These are phyloP conservation scores for Exephanes ischioxanthus DNA, from an alignment of 2,888 invertebrate genomes.

Conservation along the genomic window DNA sequence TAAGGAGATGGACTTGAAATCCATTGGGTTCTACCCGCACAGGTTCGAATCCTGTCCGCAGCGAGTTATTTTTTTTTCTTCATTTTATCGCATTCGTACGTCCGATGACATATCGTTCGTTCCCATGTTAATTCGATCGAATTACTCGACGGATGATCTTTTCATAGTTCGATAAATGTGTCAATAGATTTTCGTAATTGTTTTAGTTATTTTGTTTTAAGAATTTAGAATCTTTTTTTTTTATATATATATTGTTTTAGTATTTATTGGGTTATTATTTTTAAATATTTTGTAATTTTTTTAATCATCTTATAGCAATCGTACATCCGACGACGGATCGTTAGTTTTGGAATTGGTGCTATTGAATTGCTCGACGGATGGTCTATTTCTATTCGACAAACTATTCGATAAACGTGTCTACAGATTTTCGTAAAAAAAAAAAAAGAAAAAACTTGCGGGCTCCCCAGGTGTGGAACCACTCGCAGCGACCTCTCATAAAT, in stretches of 20 bases:
- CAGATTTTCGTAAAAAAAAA: neutral
- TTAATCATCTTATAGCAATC: constrained; percentile 8
- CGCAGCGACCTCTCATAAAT: constrained; percentile 35
- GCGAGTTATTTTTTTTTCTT: constrained; percentile 69
- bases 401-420: neutral
- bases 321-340: constrained; percentile 10
- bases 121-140: neutral
- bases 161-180: neutral
- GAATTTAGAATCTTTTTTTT: too few species aligned
- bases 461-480: constrained; percentile 26
- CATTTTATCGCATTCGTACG: neutral
- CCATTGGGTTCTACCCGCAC: constrained; percentile 85
- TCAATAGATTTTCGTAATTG: neutral
- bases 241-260: too few species aligned
- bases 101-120: constrained; percentile 37
- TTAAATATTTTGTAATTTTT: constrained; percentile 38
- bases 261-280: too few species aligned
- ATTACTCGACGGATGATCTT: neutral
- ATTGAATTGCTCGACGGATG: neutral
- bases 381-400: neutral
- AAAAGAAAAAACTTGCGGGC: constrained; percentile 47
- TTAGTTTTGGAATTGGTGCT: constrained; percentile 31
- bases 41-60: constrained; percentile 82
- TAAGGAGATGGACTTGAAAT: constrained; percentile 85
- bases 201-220: too few species aligned